Conservation (phyloP, 2,113 vertebrate species). For the Labrus mixtus region DNA sequence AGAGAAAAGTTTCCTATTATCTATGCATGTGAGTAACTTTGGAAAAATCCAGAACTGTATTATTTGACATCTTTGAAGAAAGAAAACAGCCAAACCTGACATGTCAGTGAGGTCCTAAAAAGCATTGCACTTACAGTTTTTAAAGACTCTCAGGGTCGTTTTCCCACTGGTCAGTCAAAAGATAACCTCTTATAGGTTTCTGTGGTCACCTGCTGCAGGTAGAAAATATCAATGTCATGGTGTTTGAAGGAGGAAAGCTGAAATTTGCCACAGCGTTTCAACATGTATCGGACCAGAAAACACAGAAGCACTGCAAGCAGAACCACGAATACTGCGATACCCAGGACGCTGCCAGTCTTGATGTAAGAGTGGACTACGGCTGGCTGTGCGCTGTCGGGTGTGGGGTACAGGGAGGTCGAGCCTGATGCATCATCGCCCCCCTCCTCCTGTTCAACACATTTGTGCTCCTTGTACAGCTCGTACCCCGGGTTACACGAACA, state of each 20-base stretch:
- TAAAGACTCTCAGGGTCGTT: conserved; percentile 37
- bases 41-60: no score
- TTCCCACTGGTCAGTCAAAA: conserved; percentile 50
- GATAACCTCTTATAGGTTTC: conserved; percentile 73
- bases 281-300: background rate
- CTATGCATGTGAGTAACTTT: no score
- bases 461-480: fast-evolving
- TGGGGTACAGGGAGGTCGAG: fast-evolving
- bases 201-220: conserved; percentile 75
- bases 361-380: conserved; percentile 53
- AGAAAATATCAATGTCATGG: conserved; percentile 61
- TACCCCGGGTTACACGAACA: conserved; percentile 52
- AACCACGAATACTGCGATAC: conserved; percentile 51
- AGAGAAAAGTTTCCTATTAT: no score
- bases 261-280: conserved; percentile 41
- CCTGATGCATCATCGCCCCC: background rate
- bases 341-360: conserved; percentile 70
- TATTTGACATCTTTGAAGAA: background rate
- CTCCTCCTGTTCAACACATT: background rate
- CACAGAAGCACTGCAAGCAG: conserved; percentile 29
- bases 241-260: conserved; percentile 39
- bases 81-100: conserved; percentile 3
- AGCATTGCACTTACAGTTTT: background rate
- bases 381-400: fast-evolving
- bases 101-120: background rate